Evolutionary conservation across 2,113 vertebrate species (phyloP), one percentile per base, ranked within the genome.

Genomic region (Xerus inauris): DNA sequence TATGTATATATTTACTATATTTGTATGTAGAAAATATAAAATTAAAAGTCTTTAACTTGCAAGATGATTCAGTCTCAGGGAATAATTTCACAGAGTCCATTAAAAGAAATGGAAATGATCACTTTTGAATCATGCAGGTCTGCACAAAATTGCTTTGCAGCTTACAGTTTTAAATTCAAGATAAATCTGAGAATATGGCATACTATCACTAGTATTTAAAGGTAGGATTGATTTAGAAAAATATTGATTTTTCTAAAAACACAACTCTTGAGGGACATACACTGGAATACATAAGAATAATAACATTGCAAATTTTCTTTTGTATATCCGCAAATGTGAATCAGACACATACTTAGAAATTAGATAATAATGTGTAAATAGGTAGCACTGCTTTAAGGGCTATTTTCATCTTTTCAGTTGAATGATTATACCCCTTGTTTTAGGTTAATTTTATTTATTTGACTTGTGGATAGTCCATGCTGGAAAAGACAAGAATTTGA

Each of bases 11-110:
- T 87, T 79, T 38, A 81, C 14, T 79, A 47, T 87, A 49, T 86
- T 85, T 85, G 38, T 89, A 80, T 38, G 1, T 75, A 71, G 4
- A 87, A 51, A 75, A 79, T 79, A 45, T 69, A 22, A 84, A 87
- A 83, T 72, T 6, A 71, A 54, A 6, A 75, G 64, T 87, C 7
- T 72, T 73, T 91, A 81, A 51, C 59, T 81, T 84, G 8, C 10
- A 81, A 89, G 28, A 30, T 92, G 4, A 85, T 72, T 94, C 89
- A 71, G 47, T 73, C 88, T 90, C 24, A 91, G 47, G 6, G 73
- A 85, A 77, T 88, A 19, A 28, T 57, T 91, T 92, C 90, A 3
- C 49, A 76, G 1, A 0, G 3, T 62, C 40, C 19, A 45, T 47
- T 80, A 80, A n/a, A 40, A 81, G 14, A 65, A 86, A 84, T 84